phyloP scores from a whole-genome alignment of 2,113 vertebrate species.

The Osmerus eperlanus region DNA sequence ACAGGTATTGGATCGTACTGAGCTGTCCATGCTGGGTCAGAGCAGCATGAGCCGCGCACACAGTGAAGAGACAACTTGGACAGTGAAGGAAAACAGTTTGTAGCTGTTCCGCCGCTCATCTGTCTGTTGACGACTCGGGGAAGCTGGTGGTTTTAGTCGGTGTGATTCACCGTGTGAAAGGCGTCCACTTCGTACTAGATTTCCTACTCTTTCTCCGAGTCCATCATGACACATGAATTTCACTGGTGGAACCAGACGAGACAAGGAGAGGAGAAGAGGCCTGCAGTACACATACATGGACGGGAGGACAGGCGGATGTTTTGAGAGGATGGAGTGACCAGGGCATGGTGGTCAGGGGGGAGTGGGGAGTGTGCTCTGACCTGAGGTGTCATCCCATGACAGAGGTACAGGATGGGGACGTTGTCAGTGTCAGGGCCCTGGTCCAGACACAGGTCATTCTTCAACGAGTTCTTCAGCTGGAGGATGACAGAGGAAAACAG shows the following conservation, averaged over 20 bases:
- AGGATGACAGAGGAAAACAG: conserved; percentile 16
- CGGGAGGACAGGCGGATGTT: conserved; percentile 12
- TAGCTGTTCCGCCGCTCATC: too few relatives aligned
- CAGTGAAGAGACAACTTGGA: too few relatives aligned
- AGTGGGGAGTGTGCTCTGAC: conserved; percentile 64
- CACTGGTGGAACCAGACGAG: background rate
- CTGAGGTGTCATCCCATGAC: conserved; percentile 97
- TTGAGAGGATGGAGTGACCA: conserved; percentile 29
- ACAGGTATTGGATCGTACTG: too few relatives aligned
- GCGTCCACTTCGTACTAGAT: too few relatives aligned
- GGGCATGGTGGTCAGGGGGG: background rate
- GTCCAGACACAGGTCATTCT: conserved; percentile 94
- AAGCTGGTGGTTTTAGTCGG: too few relatives aligned
- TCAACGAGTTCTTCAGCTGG: conserved; percentile 94
- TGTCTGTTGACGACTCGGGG: too few relatives aligned
- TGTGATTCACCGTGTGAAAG: too few relatives aligned
- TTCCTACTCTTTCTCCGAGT: too few relatives aligned
- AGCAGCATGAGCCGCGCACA: too few relatives aligned
- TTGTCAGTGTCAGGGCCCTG: conserved; percentile 97
- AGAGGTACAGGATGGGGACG: conserved; percentile 94
- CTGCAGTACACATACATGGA: background rate
- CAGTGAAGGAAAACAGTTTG: too few relatives aligned
- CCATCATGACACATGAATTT: background rate
- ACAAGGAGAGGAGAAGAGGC: background rate
- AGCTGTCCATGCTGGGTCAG: too few relatives aligned